These are phyloP conservation scores for Dendronephthya gigantea DNA, from an alignment of 64 coral and sea anemone species.

Conservation along the genomic window DNA sequence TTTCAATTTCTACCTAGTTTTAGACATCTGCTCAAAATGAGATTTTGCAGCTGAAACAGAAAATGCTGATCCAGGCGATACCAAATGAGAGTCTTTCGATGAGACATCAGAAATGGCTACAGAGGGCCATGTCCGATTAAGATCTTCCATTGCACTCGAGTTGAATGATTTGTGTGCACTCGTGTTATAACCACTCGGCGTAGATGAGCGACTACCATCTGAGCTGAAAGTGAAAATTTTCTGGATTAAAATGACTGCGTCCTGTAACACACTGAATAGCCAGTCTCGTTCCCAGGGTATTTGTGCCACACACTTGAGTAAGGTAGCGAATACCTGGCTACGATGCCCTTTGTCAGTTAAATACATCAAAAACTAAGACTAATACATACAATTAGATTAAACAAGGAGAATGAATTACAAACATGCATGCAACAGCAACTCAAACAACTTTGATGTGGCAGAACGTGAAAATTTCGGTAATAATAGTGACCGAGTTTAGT, in stretches of 20 bases:
- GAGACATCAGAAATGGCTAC: neutral
- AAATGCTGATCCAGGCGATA: neutral
- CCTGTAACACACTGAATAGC: neutral
- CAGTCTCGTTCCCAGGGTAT: too few relatives aligned
- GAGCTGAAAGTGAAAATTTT: neutral
- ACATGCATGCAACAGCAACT: too few relatives aligned
- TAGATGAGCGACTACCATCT: neutral
- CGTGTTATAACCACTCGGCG: neutral
- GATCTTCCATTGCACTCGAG: conserved; percentile 5
- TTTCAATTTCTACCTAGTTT: neutral
- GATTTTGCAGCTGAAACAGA: conserved; percentile 3
- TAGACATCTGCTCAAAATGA: conserved; percentile 7
- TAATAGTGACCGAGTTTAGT: too few relatives aligned
- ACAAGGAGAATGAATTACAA: too few relatives aligned
- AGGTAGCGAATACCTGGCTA: too few relatives aligned
- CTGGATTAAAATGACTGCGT: neutral
- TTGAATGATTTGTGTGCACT: neutral
- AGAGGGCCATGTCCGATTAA: conserved; percentile 14
- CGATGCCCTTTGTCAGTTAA: too few relatives aligned
- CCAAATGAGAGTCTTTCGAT: neutral
- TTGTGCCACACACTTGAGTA: too few relatives aligned
- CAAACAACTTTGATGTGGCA: too few relatives aligned
- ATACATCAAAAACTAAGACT: too few relatives aligned
- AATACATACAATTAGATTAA: too few relatives aligned
- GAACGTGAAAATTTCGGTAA: too few relatives aligned